These are phyloP conservation scores for Thymallus thymallus DNA, from an alignment of 2,113 vertebrate genomes.

Conservation along the genomic window DNA sequence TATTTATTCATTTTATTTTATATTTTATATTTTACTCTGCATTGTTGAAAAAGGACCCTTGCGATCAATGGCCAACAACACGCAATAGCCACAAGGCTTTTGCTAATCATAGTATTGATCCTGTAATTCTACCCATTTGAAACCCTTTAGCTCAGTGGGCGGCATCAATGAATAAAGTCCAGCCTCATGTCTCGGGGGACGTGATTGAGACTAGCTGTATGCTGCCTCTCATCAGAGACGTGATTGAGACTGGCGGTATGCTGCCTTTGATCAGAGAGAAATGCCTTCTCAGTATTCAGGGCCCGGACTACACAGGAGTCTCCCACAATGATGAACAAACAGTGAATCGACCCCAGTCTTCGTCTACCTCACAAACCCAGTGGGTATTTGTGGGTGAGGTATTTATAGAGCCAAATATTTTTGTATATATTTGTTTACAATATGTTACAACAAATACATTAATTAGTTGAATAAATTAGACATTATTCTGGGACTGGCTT, in stretches of 20 bases:
- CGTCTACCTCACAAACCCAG: too few species aligned
- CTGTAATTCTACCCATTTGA: constrained; percentile 72
- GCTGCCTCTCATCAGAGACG: background rate
- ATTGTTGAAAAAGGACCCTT: background rate
- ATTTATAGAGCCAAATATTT: too few species aligned
- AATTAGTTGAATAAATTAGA: too few species aligned
- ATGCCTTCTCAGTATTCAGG: constrained; percentile 61
- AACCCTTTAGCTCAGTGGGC: constrained; percentile 72
- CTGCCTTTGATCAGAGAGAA: too few species aligned
- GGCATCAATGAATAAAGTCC: constrained; percentile 72
- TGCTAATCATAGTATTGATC: constrained; percentile 81
- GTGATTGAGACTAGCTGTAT: constrained; percentile 53
- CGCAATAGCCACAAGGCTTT: constrained; percentile 74
- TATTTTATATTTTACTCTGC: too few species aligned
- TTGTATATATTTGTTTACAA: too few species aligned
- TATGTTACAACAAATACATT: too few species aligned
- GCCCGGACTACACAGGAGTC: constrained; percentile 42
- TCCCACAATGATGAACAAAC: constrained; percentile 53
- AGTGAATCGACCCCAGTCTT: constrained; percentile 24
- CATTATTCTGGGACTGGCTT: too few species aligned
- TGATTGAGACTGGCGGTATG: constrained; percentile 51
- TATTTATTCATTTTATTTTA: too few species aligned
- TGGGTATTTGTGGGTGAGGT: too few species aligned
- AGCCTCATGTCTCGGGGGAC: constrained; percentile 58
- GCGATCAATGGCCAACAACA: constrained; percentile 71